Conservation (phyloP, 1,140 invertebrate species). For the Palaemon carinicauda region DNA sequence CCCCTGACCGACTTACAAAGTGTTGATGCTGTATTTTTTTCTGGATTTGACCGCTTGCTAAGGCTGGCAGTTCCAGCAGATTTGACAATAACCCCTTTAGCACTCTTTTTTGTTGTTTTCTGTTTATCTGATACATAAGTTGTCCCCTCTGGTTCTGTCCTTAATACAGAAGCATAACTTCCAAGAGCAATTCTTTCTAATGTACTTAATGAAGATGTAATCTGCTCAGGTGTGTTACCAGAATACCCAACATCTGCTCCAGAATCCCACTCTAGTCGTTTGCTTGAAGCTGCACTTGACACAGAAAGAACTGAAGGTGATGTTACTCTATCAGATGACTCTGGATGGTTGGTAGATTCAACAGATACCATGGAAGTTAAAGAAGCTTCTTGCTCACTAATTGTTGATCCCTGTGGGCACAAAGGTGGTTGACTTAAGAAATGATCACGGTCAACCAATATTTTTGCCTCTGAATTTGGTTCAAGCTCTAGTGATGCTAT, state of each 20-base stretch:
- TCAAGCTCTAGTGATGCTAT: slow-evolving; percentile 26
- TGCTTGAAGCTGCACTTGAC: slow-evolving; percentile 73
- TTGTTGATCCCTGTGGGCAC: not conserved
- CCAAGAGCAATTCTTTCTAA: slow-evolving; percentile 55
- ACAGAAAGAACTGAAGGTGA: slow-evolving; percentile 65
- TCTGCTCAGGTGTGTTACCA: slow-evolving; percentile 21
- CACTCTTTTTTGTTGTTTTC: slow-evolving; percentile 6
- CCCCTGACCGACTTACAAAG: not conserved
- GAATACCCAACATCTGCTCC: slow-evolving; percentile 78
- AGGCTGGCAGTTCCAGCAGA: not conserved
- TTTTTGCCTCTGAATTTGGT: not conserved
- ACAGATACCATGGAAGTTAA: slow-evolving; percentile 40
- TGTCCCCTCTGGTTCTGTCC: slow-evolving; percentile 50
- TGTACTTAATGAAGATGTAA: slow-evolving; percentile 39
- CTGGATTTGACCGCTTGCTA: not conserved
- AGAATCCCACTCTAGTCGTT: slow-evolving; percentile 79
- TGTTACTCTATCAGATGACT: slow-evolving; percentile 42
- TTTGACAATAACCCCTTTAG: not conserved
- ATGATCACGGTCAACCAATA: slow-evolving; percentile 24
- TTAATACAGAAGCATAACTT: slow-evolving; percentile 49
- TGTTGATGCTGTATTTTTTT: not conserved
- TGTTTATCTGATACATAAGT: slow-evolving; percentile 40
- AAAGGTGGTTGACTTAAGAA: slow-evolving; percentile 33
- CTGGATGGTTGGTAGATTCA: slow-evolving; percentile 43
- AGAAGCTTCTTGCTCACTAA: slow-evolving; percentile 36